phyloP scores from a whole-genome alignment of 2,888 invertebrate genomes.

The Philonicus albiceps region DNA sequence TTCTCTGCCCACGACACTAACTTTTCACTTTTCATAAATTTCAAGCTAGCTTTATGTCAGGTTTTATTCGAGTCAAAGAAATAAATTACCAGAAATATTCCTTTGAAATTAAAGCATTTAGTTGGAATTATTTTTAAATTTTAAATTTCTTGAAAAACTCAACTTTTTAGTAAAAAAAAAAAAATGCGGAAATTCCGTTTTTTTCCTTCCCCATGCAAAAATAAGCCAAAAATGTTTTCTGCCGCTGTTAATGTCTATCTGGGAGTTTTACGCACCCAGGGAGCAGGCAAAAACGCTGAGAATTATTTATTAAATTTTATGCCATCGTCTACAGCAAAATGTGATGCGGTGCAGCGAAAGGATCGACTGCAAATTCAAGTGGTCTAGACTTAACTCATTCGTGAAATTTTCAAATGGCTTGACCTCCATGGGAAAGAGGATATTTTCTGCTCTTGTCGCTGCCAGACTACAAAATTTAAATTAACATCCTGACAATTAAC shows the following conservation, averaged over 20 bases:
- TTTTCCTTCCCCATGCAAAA: neutral
- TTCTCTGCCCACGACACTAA: neutral
- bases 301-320: neutral
- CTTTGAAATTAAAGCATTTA: neutral
- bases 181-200: neutral
- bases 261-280: neutral
- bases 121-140: neutral
- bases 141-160: neutral
- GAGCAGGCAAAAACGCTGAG: neutral
- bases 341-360: neutral
- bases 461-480: neutral
- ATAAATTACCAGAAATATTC: neutral
- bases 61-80: neutral
- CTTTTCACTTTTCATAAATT: neutral
- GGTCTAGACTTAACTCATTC: neutral
- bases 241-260: neutral
- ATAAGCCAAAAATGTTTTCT: neutral
- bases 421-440: neutral
- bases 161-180: neutral
- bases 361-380: neutral
- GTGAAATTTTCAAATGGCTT: neutral
- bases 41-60: neutral
- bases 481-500: neutral
- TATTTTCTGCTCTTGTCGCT: neutral
- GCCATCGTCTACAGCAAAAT: neutral